Evolutionary conservation across 1,140 invertebrate species (phyloP), one percentile per base, ranked within the genome.

Genomic region (Penaeus vannamei): DNA sequence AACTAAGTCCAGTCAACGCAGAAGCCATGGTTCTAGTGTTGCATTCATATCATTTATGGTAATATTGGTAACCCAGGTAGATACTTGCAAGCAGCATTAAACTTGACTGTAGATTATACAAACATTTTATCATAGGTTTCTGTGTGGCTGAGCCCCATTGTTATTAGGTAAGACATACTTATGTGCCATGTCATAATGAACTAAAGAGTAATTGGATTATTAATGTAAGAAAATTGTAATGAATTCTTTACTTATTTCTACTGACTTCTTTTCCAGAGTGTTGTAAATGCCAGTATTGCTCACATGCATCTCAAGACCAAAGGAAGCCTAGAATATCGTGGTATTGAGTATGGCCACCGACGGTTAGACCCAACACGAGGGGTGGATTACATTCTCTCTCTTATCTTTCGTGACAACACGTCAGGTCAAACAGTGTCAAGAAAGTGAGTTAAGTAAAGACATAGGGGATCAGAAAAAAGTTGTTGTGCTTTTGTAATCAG

Each of bases 281-380:
- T 97, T 19, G 92, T 97, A 29, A 94, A 95, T 90, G 93, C 94
- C 42, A 94, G 94, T 20, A 92, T 94, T 23, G 93, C 94, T 26
- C 94, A 94, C 93, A 93, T 96, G 12, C 93, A 94, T 77, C 92
- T 93, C 76, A 94, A 95, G 87, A 94, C 95, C 92, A 92, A 94
- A 2, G 93, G 94, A 22, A 92, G 92, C 85, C 92, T 95, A 26
- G 93, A 94, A 76, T 96, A 94, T 90, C 92, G 93, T 64, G 94
- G 93, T 83, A 93, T 98, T 20, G 92, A 96, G 20, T 97, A 97
- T 93, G 97, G 97, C 1, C 98, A 98, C 91, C 94, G 95, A 91
- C 95, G 95, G 91, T 98, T 98, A 93, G 97, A 98, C 93, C 96
- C 97, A 17, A 96, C 96, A 0, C 94, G 97, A 91, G 98, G 97